Percentiles rank a stretch among this genome's conserved stretches.
phyloP scores from a whole-genome alignment of 2,113 vertebrate species.

The Phodopus roborovskii region DNA sequence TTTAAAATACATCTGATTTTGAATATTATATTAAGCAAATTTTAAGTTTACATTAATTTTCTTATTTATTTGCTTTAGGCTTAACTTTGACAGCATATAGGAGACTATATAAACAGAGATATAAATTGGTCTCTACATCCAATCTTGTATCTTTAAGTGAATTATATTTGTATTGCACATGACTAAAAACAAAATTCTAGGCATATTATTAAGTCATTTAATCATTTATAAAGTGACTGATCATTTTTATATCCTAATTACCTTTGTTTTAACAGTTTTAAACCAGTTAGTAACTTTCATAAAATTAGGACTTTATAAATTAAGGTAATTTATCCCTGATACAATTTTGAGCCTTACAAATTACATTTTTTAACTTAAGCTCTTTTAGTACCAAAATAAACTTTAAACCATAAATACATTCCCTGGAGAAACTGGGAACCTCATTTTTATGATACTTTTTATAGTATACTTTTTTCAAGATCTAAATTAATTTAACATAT shows the following conservation, averaged over 20 bases:
- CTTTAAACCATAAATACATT: not conserved
- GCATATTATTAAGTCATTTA: not conserved
- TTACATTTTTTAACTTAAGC: not conserved
- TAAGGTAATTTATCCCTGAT: not conserved
- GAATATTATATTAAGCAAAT: not conserved
- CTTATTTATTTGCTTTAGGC: not conserved
- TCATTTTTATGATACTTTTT: not conserved
- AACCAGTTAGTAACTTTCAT: not conserved
- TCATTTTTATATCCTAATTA: not conserved
- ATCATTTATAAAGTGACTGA: not conserved
- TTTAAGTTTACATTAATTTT: not conserved
- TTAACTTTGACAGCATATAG: not conserved
- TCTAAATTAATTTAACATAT: constrained; percentile 1
- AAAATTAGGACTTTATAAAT: not conserved
- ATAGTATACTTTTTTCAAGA: not conserved
- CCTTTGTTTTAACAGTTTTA: not conserved
- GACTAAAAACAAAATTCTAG: not conserved
- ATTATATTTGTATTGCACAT: not conserved
- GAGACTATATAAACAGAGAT: not conserved
- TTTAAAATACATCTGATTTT: not conserved
- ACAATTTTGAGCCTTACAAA: not conserved
- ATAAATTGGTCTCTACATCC: not conserved
- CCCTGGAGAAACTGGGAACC: not conserved
- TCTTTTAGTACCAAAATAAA: not conserved
- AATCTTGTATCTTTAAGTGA: not conserved